phyloP scores from a whole-genome alignment of 2,113 vertebrate genomes.

The Bujurquina vittata region DNA sequence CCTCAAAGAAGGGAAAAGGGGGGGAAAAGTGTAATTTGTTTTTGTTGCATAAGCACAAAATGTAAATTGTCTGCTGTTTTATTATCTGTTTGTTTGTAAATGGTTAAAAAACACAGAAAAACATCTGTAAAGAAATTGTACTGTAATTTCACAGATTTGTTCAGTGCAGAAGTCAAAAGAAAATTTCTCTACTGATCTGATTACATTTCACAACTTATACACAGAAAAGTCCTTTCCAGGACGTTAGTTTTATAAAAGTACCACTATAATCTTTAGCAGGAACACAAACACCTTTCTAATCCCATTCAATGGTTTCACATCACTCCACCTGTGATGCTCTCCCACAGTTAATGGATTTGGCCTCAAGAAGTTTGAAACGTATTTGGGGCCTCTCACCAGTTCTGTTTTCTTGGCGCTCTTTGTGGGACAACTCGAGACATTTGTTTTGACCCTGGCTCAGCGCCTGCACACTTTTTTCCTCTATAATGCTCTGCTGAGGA shows the following conservation, averaged over 20 bases:
- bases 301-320: background rate
- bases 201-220: background rate
- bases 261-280: background rate
- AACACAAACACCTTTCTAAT: background rate
- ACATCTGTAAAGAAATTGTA: too few species aligned
- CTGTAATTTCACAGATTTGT: too few species aligned
- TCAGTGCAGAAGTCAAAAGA: background rate
- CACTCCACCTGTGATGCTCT: slow-evolving; percentile 1
- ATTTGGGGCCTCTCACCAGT: slow-evolving; percentile 72
- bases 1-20: slow-evolving; percentile 65
- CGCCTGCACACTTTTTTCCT: slow-evolving; percentile 43
- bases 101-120: too few species aligned
- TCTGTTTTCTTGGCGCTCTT: slow-evolving; percentile 66
- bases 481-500: slow-evolving; percentile 48
- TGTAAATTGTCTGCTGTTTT: background rate
- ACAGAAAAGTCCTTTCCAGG: background rate
- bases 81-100: background rate
- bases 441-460: slow-evolving; percentile 66
- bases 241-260: background rate
- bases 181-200: background rate
- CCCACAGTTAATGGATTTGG: slow-evolving; percentile 22
- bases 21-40: background rate
- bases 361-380: background rate
- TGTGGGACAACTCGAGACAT: slow-evolving; percentile 71
- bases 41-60: background rate